Conservation (phyloP, 2,797 vertebrate species). For the Neopelma chrysocephalum region DNA sequence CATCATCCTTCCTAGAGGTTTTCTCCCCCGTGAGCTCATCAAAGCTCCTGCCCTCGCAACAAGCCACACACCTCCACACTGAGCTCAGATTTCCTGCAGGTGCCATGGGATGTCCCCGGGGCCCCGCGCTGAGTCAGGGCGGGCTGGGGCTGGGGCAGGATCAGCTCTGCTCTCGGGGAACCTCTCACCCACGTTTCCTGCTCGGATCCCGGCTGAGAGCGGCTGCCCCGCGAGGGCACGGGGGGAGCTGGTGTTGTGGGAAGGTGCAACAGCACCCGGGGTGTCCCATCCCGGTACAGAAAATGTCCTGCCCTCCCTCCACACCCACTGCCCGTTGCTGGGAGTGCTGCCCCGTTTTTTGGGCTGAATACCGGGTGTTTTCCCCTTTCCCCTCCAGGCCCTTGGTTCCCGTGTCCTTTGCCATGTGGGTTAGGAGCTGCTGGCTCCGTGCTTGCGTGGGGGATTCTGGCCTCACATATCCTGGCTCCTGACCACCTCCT, state of each 20-base stretch:
- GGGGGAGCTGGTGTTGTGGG: neutral
- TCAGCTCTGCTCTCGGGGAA: neutral
- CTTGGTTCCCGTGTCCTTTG: neutral
- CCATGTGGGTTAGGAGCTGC: neutral
- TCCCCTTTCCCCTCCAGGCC: neutral
- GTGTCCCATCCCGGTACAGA: neutral
- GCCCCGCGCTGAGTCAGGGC: slow-evolving; percentile 7
- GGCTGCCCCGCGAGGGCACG: fast-evolving
- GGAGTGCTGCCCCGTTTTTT: neutral
- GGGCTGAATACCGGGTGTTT: neutral
- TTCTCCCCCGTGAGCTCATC: neutral
- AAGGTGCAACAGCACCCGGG: fast-evolving
- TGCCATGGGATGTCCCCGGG: neutral
- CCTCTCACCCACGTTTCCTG: slow-evolving; percentile 53
- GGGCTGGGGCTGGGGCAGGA: neutral
- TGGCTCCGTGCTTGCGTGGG: neutral
- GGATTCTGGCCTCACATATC: neutral
- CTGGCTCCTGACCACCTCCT: neutral
- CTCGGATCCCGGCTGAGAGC: neutral
- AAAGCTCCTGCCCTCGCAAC: neutral
- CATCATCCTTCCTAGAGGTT: neutral
- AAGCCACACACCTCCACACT: neutral
- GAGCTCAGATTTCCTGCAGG: slow-evolving; percentile 1
- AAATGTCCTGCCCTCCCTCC: neutral
- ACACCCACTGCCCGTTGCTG: fast-evolving